phyloP scores from a whole-genome alignment of 2,797 vertebrate species.

The Mormyrops boulengeri region DNA sequence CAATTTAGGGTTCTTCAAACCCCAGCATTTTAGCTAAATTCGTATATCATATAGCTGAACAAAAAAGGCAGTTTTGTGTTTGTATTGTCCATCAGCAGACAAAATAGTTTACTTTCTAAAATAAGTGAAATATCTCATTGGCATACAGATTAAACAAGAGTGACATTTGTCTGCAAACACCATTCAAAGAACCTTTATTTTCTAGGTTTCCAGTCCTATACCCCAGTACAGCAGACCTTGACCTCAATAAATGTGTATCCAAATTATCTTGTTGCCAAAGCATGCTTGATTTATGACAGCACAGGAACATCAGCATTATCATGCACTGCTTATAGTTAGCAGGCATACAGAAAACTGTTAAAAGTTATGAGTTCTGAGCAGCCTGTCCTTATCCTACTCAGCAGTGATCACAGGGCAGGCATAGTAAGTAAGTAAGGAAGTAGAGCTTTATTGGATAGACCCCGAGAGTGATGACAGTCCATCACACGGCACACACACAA shows the following conservation, averaged over 20 bases:
- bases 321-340: not conserved
- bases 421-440: too few relatives aligned
- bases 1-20: not conserved
- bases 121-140: not conserved
- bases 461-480: not conserved
- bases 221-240: not conserved
- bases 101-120: not conserved
- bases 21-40: not conserved
- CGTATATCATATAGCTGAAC: not conserved
- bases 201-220: not conserved
- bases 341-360: not conserved
- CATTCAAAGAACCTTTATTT: not conserved
- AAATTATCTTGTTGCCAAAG: not conserved
- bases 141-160: not conserved
- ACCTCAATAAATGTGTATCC: not conserved
- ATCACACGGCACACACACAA: not conserved
- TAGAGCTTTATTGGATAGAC: not conserved
- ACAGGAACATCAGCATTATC: not conserved
- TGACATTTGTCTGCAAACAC: not conserved
- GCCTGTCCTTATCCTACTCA: not conserved
- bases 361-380: not conserved
- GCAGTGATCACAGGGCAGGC: not conserved
- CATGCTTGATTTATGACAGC: slow-evolving; percentile 5
- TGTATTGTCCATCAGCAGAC: not conserved
- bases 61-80: not conserved